Evolutionary conservation across 2,888 invertebrate genomes (phyloP), one percentile per base, ranked within the genome.

Genomic region (Agrochola litura): DNA sequence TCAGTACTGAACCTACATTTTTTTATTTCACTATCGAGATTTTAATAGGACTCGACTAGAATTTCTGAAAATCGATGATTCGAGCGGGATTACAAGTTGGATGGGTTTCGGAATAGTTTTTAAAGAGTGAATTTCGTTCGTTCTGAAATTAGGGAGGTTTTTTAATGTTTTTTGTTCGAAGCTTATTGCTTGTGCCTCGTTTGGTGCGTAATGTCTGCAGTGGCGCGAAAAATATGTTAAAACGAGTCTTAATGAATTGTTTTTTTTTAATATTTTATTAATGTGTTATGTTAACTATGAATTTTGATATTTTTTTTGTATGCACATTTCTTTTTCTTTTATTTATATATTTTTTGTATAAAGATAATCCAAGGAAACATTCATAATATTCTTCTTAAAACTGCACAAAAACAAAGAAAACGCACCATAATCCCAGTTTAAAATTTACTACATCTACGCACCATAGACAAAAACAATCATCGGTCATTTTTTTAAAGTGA

Each of bases 1-100:
- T 94, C 93, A 94, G 93, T 94, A 93, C 94, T 93, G 92, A 92
- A 92, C 92, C 93, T 92, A 92, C 92, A 93, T 94, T 94, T 94
- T 93, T 94, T 92, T 85, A 87, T 86, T 91, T 90, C 89, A 92
- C 92, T 91, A 92, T 90, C 90, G 91, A 88, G 89, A 89, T 92
- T 95, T 95, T 95, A 95, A 96, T 95, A 94, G 95, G 92, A 88
- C 90, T 88, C 80, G 89, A 87, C 89, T 91, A 88, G 91, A 89
- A 92, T 89, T 91, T 91, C 92, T 90, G 90, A 90, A 92, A 93
- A 94, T 95, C 95, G 93, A 95, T 94, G 93, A 93, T 91, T 94
- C 89, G 89, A 86, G 87, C 90, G 83, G 88, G 84, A 85, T 89
- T 83, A 79, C 84, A 74, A 79, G 83, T 81, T 82, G 77, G 78